Evolutionary conservation across 2,113 vertebrate genomes (phyloP).

Genomic region (Podarcis cretensis): DNA sequence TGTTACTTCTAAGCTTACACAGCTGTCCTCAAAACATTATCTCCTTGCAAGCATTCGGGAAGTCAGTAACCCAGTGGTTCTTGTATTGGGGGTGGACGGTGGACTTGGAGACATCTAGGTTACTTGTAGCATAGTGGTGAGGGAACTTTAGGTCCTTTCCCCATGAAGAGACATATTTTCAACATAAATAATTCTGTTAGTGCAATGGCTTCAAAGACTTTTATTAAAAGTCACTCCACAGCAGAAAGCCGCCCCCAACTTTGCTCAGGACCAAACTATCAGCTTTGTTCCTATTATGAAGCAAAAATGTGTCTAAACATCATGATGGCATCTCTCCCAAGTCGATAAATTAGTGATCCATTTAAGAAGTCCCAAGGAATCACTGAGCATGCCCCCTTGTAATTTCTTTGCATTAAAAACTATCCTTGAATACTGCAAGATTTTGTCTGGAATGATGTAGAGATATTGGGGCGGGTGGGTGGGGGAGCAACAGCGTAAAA

Average conservation of each 20-base stretch:
- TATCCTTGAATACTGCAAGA: neutral
- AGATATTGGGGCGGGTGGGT: neutral
- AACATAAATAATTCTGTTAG: neutral
- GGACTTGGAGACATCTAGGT: neutral
- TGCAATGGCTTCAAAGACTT: neutral
- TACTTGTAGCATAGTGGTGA: neutral
- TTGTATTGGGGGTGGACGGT: too few species aligned
- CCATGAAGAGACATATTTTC: neutral
- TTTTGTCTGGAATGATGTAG: neutral
- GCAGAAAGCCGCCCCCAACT: neutral
- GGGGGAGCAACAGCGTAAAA: neutral
- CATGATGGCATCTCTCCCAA: neutral
- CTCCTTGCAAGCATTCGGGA: neutral
- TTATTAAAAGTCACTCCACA: neutral
- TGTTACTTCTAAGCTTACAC: conserved; percentile 24
- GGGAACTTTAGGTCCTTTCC: neutral
- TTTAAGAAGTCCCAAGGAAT: neutral
- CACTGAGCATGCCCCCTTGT: neutral
- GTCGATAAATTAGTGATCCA: neutral
- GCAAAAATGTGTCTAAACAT: neutral
- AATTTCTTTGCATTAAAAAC: neutral
- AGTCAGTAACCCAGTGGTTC: neutral
- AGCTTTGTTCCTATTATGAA: neutral
- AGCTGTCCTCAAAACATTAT: conserved; percentile 10
- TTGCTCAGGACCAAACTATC: neutral